Evolutionary conservation across 2,888 invertebrate species (phyloP), one percentile per base, ranked within the genome.

Genomic region (Limenitis camilla): DNA sequence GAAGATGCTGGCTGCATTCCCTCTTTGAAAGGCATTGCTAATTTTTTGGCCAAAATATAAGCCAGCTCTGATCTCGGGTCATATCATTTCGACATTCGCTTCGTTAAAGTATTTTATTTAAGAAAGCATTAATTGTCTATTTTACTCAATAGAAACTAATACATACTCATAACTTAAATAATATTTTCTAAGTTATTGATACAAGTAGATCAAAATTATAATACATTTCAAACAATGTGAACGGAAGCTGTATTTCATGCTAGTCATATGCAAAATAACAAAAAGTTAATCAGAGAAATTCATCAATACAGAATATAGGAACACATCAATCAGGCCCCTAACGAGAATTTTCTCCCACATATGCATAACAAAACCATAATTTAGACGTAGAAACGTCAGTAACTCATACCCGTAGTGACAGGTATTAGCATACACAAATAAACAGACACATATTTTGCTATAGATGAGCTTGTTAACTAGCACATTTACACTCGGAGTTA

Each of bases 361-460:
- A 84, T 85, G 83, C 82, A 83, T 83, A 77, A 64, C 69, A 72
- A 74, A 71, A 66, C 80, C 69, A 83, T 85, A 83, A 84, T 81
- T 85, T 77, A 83, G 80, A 71, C 76, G 73, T 77, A 66, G 76
- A 64, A 64, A 64, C 66, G 62, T 63, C 70, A 61, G 68, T 82
- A 81, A 78, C 76, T 84, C 84, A 84, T 82, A 81, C 71, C 45
- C 35, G 59, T 53, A 66, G 58, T 61, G 81, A 79, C 80, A 76
- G 77, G 69, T 71, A 72, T 72, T 78, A 77, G 74, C 72, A 65
- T 71, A 71, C 77, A 75, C 77, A 77, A 81, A 80, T 79, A 78
- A 71, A 52, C 52, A 38, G 49, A 40, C 44, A 54, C 39, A 48
- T 59, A 58, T 55, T 45, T 48, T 38, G 47, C 29, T 49, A 33